Evolutionary conservation across 1,140 invertebrate genomes (phyloP), one percentile per base, ranked within the genome.

Genomic region (Telenomus remus): DNA sequence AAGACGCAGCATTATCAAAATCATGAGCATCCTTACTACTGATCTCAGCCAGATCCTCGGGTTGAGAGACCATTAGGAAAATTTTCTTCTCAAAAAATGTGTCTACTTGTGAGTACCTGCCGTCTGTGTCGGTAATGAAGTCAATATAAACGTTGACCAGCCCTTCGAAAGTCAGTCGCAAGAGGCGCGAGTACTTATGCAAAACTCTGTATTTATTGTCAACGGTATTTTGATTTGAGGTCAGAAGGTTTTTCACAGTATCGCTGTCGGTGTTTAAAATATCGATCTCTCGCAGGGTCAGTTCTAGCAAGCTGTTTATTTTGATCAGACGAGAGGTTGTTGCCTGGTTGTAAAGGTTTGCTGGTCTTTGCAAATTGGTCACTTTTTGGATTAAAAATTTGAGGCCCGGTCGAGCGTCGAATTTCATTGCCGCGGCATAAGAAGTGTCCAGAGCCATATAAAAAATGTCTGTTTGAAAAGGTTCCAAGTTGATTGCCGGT

Each of bases 381-480:
- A 98, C 96, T 89, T 97, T 98, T 86, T 98, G 96, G 46, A 97
- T 92, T 4, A 98, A 89, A 84, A 98, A 97, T 84, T 98, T 98
- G 6, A 98, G 86, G 0, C 96, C 96, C 0, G 96, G 96, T 13
- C 96, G 91, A 6, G 91, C 89, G 84, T 98, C 96, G 85, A 98
- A 97, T 78, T 95, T 94, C 79, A 93, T 90, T 0, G 96, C 93
- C 35, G 94, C 90, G 13, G 90, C 90, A 81, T 95, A 95, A 1
- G 95, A 96, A 35, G 94, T 89, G 65, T 96, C 92, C 43, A 97
- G 88, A 80, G 93, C 94, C 76, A 93, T 91, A 19, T 97, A 85
- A 44, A 98, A 88, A 12, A 79, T 84, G 19, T 87, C 83, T 9
- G 86, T 60, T 53, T 87, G 85, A 9, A 59, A 51, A 6, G 63